Conservation (phyloP, 2,113 vertebrate species). For the Heterochromis multidens region DNA sequence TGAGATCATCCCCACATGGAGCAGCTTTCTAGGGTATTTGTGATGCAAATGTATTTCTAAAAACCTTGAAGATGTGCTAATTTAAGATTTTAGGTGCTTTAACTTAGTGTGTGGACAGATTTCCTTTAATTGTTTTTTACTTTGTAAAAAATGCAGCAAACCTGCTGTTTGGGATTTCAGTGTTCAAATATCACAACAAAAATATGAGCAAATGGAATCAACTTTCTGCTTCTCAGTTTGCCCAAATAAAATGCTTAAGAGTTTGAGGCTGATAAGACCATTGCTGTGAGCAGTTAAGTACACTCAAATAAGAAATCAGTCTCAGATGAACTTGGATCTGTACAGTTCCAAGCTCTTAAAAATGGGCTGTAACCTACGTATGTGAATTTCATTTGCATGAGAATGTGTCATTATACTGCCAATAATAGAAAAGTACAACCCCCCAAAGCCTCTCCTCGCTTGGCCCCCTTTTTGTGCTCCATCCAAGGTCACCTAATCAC, state of each 20-base stretch:
- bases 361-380: not conserved
- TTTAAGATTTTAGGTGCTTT: not conserved
- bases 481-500: conserved; percentile 71
- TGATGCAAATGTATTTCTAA: not conserved
- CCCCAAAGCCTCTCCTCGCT: not conserved
- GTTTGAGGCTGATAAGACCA: not conserved
- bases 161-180: not conserved
- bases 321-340: not conserved
- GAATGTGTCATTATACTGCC: conserved; percentile 68
- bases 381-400: conserved; percentile 67
- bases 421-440: conserved; percentile 60
- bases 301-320: not conserved
- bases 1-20: not conserved
- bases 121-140: not conserved
- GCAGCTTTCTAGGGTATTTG: not conserved
- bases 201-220: not conserved
- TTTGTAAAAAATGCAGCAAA: not conserved
- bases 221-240: not conserved
- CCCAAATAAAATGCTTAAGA: not conserved
- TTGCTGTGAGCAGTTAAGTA: not conserved
- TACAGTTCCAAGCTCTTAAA: not conserved
- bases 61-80: not conserved
- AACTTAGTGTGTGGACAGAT: not conserved
- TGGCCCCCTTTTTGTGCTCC: conserved; percentile 32
- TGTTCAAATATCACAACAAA: not conserved